Conservation (phyloP, 2,797 vertebrate genomes). For the Ptychobarbus kaznakovi region DNA sequence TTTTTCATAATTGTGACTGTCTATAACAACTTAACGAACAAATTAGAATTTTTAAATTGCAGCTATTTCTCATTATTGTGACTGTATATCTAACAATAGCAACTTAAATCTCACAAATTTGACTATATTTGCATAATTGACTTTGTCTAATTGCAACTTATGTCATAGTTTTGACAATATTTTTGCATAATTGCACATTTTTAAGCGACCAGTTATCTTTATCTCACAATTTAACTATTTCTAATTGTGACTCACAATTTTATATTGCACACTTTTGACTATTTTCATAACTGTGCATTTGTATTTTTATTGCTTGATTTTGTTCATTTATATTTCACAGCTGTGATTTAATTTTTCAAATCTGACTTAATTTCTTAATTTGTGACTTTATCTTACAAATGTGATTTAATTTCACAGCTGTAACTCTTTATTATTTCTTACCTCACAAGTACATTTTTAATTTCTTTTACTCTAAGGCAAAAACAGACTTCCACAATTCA, state of each 20-base stretch:
- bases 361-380: slow-evolving; percentile 38
- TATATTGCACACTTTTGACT: neutral
- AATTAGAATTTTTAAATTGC: no score
- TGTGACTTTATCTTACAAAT: neutral
- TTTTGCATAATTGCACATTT: neutral
- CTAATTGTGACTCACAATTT: neutral
- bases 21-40: neutral
- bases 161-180: neutral
- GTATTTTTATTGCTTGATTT: no score
- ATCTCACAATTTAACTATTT: neutral
- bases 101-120: neutral
- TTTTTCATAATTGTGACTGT: neutral
- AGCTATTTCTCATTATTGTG: neutral
- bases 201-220: no score
- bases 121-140: neutral
- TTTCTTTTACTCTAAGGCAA: neutral
- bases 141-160: neutral
- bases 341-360: neutral
- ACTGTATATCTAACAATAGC: no score
- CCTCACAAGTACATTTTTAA: neutral
- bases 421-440: neutral
- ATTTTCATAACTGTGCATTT: neutral
- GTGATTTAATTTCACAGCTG: neutral
- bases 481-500: neutral
- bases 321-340: neutral